Evolutionary conservation across 1,140 invertebrate genomes (phyloP), one percentile per base, ranked within the genome.

Genomic region (Melitaea cinxia): DNA sequence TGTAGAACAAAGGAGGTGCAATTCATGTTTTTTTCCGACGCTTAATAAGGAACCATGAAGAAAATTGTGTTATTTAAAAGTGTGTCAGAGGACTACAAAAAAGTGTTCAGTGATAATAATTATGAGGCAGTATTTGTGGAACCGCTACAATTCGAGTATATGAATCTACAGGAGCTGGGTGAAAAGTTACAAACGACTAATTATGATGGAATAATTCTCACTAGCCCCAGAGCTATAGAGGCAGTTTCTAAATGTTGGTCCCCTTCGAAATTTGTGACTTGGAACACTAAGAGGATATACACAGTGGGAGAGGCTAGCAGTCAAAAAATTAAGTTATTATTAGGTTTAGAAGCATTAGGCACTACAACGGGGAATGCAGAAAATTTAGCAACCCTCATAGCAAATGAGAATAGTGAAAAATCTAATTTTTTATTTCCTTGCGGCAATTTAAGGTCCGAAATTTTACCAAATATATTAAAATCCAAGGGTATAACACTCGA

Each of bases 41-140:
- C 45, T 62, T 17, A 56, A 56, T 53, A 17, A 33, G 52, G 50
- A 68, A 64, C 35, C 60, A 91, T 90, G 88, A 88, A 83, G 75
- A 92, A 91, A 70, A 88, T 92, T 23, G 88, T 93, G 47, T 80
- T 93, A 66, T 92, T 93, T 67, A 93, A 93, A 83, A 88, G 91
- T 65, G 88, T 85, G 66, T 92, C 92, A 52, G 92, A 93, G 55
- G 92, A 91, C 35, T 93, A 93, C 63, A 75, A 87, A 37, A 85
- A 83, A 58, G 87, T 82, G 12, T 88, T 92, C 61, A 74, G 76
- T 65, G 80, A 82, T 1, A 78, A 84, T 55, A 83, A 89, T 35
- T 92, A 91, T 69, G 82, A 91, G 64, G 77, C 88, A 0, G 71
- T 91, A 45, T 93, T 93, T 50, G 86, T 93, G 62, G 92, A 92